Percentiles rank a stretch among this genome's conserved stretches.
Conservation (phyloP, 2,888 invertebrate species). For the Emmelina monodactyla region DNA sequence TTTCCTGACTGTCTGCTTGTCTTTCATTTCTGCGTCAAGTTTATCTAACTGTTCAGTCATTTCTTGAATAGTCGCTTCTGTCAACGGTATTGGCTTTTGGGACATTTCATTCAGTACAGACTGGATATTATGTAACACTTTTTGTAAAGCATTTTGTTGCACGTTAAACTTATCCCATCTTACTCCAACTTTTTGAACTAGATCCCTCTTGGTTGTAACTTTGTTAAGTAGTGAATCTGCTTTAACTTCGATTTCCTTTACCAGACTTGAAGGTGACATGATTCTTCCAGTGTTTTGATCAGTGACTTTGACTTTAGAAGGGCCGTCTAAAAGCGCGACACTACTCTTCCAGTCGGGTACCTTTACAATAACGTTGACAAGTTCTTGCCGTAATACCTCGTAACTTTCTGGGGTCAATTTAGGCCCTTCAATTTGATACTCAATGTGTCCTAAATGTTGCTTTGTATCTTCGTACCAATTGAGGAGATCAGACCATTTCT, state of each 20-base stretch:
- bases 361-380: slow-evolving; percentile 72
- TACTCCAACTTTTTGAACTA: slow-evolving; percentile 74
- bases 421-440: slow-evolving; percentile 80
- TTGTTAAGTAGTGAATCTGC: slow-evolving; percentile 72
- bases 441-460: slow-evolving; percentile 80
- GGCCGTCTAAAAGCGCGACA: slow-evolving; percentile 73
- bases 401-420: slow-evolving; percentile 76
- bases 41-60: slow-evolving; percentile 59
- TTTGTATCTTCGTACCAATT: slow-evolving; percentile 83
- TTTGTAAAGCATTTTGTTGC: slow-evolving; percentile 73
- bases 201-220: slow-evolving; percentile 71
- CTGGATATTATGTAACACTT: slow-evolving; percentile 69
- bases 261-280: slow-evolving; percentile 74
- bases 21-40: slow-evolving; percentile 64
- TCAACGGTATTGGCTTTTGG: slow-evolving; percentile 49
- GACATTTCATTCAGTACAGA: slow-evolving; percentile 64
- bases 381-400: slow-evolving; percentile 72
- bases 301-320: slow-evolving; percentile 71
- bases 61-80: slow-evolving; percentile 53
- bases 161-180: slow-evolving; percentile 82
- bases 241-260: slow-evolving; percentile 77
- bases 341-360: slow-evolving; percentile 75
- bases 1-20: slow-evolving; percentile 70
- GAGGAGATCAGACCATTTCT: slow-evolving; percentile 84
- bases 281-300: slow-evolving; percentile 76